Evolutionary conservation across 1,140 invertebrate species (phyloP).

Genomic region (Drosophila quadrilineata): DNA sequence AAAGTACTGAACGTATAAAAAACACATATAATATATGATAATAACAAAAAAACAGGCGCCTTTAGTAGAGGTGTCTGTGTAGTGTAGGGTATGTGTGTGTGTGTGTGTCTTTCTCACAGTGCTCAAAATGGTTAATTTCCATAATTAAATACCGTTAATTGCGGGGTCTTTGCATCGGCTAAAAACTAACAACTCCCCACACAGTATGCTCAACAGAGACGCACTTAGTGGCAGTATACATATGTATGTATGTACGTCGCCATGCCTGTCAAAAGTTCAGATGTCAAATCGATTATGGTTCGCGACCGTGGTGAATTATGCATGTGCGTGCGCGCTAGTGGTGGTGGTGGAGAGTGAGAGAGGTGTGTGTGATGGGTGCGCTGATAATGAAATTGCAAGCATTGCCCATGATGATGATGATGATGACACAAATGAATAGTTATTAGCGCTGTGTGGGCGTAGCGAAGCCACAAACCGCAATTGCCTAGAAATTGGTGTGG

Average conservation of each 20-base stretch:
- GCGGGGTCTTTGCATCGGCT: constrained; percentile 32
- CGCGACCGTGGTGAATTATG: background rate
- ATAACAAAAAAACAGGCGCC: constrained; percentile 20
- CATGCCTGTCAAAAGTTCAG: constrained; percentile 44
- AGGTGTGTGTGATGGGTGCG: constrained; percentile 11
- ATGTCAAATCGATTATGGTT: constrained; percentile 59
- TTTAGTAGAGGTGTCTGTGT: background rate
- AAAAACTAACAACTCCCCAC: constrained; percentile 21
- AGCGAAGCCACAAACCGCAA: constrained; percentile 42
- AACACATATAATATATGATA: constrained; percentile 16
- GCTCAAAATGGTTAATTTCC: constrained; percentile 60
- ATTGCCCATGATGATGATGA: constrained; percentile 29
- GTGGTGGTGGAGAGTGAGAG: background rate
- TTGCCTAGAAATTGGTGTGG: too few relatives aligned
- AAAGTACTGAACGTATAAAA: constrained; percentile 51
- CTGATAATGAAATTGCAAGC: constrained; percentile 35
- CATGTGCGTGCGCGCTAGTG: too few relatives aligned
- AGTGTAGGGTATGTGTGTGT: constrained; percentile 2
- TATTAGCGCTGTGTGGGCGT: constrained; percentile 43
- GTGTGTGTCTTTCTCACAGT: constrained; percentile 54
- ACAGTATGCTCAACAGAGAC: constrained; percentile 1
- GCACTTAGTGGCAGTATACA: too few relatives aligned
- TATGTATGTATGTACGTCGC: background rate
- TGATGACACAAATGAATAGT: constrained; percentile 73
- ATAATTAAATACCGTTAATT: constrained; percentile 78